Base-by-base conservation (phyloP, 2,888 invertebrate species). In the Halictus quadricinctus region DNA sequence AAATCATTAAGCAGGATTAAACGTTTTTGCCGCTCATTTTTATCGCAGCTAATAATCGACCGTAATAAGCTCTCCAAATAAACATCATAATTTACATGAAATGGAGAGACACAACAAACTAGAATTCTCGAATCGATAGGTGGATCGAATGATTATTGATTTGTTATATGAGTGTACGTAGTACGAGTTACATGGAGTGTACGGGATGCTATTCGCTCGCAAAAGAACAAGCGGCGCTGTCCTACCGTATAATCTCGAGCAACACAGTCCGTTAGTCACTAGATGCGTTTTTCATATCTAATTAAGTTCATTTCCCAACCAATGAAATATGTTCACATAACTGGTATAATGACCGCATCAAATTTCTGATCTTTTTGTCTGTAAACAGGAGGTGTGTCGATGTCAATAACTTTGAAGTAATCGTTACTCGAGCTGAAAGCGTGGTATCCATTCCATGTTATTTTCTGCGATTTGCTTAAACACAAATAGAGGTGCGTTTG, bases 371-470 rank as follows among this genome's bases (percentile, higher is more conserved):
- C n/a, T 43, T 69, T 54, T 75, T 36, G n/a, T 25, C 12, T 46
- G n/a, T 13, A 29, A 15, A 4, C 15, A 29, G n/a, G 18, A 21
- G 25, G 36, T 46, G 43, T 18, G 54, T 66, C 50, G 43, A 21
- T 4, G 58, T 36, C 79, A 25, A 74, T 80, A 74, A 66, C 10
- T 69, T 54, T 79, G 8, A 21, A 46, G 48, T 48, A 46, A 54
- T 77, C 48, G 15, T 18, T 60, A 21, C 25, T 13, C 7, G 41
- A 43, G 15, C 18, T 2, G 10, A 36, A 43, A 25, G 10, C 60
- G 64, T 3, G 6, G 18, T 18, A 18, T n/a, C 13, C 21, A 58
- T 58, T 41, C n/a, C 6, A 46, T 15, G 6, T 18, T 29, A 5
- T 21, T 36, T 36, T 36, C 3, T 36, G 36, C 36, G 36, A 36